Evolutionary conservation across 2,888 invertebrate genomes (phyloP), one percentile per base, ranked within the genome.

Genomic region (Spisula subtruncata): DNA sequence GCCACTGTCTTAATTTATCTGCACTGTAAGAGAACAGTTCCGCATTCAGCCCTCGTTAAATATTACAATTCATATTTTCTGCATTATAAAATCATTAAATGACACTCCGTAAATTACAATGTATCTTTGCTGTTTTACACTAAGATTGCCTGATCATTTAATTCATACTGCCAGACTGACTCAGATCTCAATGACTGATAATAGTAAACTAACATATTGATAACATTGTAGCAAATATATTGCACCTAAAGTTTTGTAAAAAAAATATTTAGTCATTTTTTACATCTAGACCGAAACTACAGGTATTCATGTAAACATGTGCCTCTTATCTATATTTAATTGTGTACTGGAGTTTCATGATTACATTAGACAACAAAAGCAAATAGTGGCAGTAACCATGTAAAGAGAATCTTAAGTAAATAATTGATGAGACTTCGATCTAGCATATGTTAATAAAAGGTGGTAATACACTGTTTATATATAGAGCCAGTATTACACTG

Each of bases 381-480:
- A 88, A 87, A 87, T 75, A 87, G 60, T 56, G 56, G 29, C 60
- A 48, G 87, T 88, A 84, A 83, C 87, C 54, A 88, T 56, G 87
- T 83, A 32, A 48, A 81, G 81, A 87, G 25, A 35, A 29, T 56
- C 35, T 32, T 80, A 56, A 66, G 66, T 89, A 84, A 89, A 89
- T 89, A 87, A 83, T 89, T 84, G 84, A 89, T 89, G 89, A 81
- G 80, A 5, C 8, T 75, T 75, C 75, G 35, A 32, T 75, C 32
- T 75, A 35, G 25, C 75, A 75, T 75, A 75, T 75, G 75, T 75
- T 71, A 32, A 25, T 35, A 75, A 75, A n/a, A 75, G 75, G 75
- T 35, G 12, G 29, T 32, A 75, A 32, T 75, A 75, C 75, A 75
- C 75, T 35, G 75, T 10, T 75, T 32, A 1, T 32, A 12, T 75